Conservation (phyloP, 2,888 invertebrate species). For the Amaurobius ferox region DNA sequence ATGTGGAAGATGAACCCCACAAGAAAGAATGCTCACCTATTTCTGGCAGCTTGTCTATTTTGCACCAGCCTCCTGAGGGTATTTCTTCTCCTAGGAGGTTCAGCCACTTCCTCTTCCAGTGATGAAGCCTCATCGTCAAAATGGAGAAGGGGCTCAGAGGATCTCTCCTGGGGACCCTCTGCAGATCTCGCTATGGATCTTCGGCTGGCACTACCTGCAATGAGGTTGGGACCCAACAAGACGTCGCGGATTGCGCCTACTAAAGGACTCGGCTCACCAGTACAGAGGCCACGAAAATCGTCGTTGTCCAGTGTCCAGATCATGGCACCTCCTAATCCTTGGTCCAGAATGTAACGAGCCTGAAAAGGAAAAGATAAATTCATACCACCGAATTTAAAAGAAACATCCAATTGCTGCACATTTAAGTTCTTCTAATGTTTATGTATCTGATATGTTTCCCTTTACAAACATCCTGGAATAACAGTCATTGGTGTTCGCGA, state of each 20-base stretch:
- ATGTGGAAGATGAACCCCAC: too few relatives aligned
- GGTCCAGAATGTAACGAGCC: slow-evolving; percentile 89
- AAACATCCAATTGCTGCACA: too few relatives aligned
- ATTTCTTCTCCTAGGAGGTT: slow-evolving; percentile 49
- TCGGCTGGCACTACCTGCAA: slow-evolving; percentile 69
- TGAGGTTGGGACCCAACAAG: slow-evolving; percentile 58
- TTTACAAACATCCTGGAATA: too few relatives aligned
- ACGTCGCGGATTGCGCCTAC: slow-evolving; percentile 83
- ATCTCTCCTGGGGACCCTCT: slow-evolving; percentile 34
- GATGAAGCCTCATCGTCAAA: slow-evolving; percentile 33
- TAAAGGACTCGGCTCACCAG: slow-evolving; percentile 90
- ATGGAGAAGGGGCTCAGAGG: background rate
- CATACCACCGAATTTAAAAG: too few relatives aligned
- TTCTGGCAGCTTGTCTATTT: slow-evolving; percentile 51
- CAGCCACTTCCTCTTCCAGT: slow-evolving; percentile 24
- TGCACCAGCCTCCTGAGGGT: slow-evolving; percentile 61
- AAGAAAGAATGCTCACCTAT: too few relatives aligned
- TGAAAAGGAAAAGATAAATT: slow-evolving; percentile 66
- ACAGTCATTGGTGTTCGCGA: too few relatives aligned
- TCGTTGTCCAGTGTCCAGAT: slow-evolving; percentile 97
- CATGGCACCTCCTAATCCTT: slow-evolving; percentile 92
- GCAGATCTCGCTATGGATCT: slow-evolving; percentile 52
- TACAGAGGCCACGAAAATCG: slow-evolving; percentile 93
- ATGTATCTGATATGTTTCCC: too few relatives aligned
- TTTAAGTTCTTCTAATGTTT: too few relatives aligned